These are phyloP conservation scores for Eupeodes corollae DNA, from an alignment of 1,140 invertebrate genomes.

Conservation along the genomic window DNA sequence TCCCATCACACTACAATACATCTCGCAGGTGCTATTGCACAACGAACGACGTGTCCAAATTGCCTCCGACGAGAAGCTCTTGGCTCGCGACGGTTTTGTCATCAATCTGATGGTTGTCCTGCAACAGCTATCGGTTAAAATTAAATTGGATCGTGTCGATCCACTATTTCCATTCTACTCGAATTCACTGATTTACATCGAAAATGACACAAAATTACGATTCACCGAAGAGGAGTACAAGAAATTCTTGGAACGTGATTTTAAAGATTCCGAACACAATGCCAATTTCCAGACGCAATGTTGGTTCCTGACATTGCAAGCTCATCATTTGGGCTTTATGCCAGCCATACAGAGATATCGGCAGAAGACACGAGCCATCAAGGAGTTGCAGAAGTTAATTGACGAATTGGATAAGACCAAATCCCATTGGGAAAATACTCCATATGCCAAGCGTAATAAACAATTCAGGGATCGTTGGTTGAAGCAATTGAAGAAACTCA, in stretches of 20 bases:
- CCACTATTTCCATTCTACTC: slow-evolving; percentile 78
- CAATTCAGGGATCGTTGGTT: slow-evolving; percentile 79
- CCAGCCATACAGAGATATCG: slow-evolving; percentile 83
- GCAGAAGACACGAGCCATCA: slow-evolving; percentile 63
- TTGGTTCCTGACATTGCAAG: slow-evolving; percentile 91
- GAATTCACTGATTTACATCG: slow-evolving; percentile 60
- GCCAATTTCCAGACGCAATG: slow-evolving; percentile 90
- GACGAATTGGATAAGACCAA: slow-evolving; percentile 75
- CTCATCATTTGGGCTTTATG: slow-evolving; percentile 81
- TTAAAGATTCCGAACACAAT: slow-evolving; percentile 29
- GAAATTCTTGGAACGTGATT: slow-evolving; percentile 49
- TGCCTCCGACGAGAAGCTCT: slow-evolving; percentile 70
- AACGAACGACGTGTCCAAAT: slow-evolving; percentile 86
- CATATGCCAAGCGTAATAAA: slow-evolving; percentile 62
- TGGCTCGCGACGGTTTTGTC: slow-evolving; percentile 90
- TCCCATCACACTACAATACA: slow-evolving; percentile 63
- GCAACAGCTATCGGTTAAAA: slow-evolving; percentile 76
- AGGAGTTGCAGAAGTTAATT: slow-evolving; percentile 83
- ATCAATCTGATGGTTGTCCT: slow-evolving; percentile 83
- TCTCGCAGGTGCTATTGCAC: slow-evolving; percentile 59
- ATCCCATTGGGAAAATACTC: slow-evolving; percentile 69
- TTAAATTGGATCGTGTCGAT: slow-evolving; percentile 75
- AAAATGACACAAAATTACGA: slow-evolving; percentile 76
- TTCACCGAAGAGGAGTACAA: slow-evolving; percentile 66
- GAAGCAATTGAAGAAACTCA: slow-evolving; percentile 61